A percentile compares a stretch with the other conserved stretches of the same genome.
Evolutionary conservation across 2,113 vertebrate species (phyloP).

Genomic region (Dipodomys merriami): DNA sequence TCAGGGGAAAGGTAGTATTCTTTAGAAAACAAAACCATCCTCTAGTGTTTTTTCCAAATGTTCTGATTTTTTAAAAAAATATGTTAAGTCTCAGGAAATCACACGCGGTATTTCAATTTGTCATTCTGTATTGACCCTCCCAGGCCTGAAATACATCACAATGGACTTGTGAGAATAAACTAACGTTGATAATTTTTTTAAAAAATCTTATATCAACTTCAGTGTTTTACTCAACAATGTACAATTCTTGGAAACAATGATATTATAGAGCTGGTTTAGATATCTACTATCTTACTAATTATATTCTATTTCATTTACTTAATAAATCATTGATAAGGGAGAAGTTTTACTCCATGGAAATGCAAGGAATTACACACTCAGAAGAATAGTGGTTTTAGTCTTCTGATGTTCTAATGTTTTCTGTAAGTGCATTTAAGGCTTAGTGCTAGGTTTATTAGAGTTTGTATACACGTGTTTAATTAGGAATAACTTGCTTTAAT

Average conservation of each 20-base stretch:
- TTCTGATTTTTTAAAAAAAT: constrained; percentile 56
- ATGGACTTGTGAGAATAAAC: constrained; percentile 80
- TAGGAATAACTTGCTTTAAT: constrained; percentile 59
- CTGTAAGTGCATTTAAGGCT: not conserved
- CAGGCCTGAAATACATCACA: constrained; percentile 81
- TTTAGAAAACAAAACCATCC: constrained; percentile 83
- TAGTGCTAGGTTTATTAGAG: constrained; percentile 24
- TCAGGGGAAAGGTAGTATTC: constrained; percentile 82
- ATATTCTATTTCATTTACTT: constrained; percentile 47
- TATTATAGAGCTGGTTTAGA: not conserved
- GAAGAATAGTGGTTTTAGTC: not conserved
- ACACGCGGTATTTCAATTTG: constrained; percentile 79
- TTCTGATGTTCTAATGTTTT: not conserved
- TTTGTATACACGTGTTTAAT: constrained; percentile 3
- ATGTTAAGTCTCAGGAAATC: constrained; percentile 79
- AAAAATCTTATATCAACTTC: constrained; percentile 78
- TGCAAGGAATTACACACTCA: not conserved
- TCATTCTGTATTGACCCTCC: constrained; percentile 84
- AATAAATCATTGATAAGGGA: constrained; percentile 21
- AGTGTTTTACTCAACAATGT: constrained; percentile 71
- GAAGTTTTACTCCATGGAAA: constrained; percentile 8
- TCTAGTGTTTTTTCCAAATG: constrained; percentile 47
- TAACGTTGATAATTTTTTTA: constrained; percentile 82
- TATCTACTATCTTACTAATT: constrained; percentile 55
- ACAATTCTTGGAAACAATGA: constrained; percentile 68